A percentile compares a stretch with the other conserved stretches of the same genome.
Conservation (phyloP, 2,888 invertebrate genomes). For the Hirtodrosophila duncani region DNA sequence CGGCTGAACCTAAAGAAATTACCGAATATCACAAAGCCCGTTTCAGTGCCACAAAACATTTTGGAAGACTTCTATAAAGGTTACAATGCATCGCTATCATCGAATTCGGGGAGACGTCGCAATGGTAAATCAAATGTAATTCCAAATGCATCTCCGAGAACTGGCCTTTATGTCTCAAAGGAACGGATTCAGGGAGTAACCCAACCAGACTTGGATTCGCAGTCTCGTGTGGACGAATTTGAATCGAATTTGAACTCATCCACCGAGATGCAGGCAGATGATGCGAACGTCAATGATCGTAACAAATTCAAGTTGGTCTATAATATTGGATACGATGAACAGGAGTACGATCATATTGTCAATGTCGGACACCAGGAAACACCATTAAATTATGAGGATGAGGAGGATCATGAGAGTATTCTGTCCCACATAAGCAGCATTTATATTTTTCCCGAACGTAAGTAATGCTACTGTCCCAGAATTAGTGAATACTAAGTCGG, state of each 20-base stretch:
- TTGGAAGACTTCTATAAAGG: slow-evolving; percentile 78
- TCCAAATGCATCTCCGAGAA: slow-evolving; percentile 2
- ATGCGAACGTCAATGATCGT: slow-evolving; percentile 40
- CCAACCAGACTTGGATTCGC: no score
- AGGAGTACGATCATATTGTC: slow-evolving; percentile 1
- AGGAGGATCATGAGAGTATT: slow-evolving; percentile 47
- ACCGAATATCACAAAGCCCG: slow-evolving; percentile 83
- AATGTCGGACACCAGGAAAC: slow-evolving; percentile 7
- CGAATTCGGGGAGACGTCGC: slow-evolving; percentile 13
- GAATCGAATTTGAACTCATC: slow-evolving; percentile 22
- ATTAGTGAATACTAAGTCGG: no score
- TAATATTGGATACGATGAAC: slow-evolving; percentile 12
- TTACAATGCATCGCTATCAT: slow-evolving; percentile 47
- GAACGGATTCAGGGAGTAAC: no score
- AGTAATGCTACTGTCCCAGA: no score
- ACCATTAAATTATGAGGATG: slow-evolving; percentile 6
- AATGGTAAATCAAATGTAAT: neutral
- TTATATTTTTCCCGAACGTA: slow-evolving; percentile 76
- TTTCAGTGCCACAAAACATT: slow-evolving; percentile 80
- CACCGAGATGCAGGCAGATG: slow-evolving; percentile 62
- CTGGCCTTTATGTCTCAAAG: slow-evolving; percentile 1
- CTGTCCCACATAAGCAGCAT: slow-evolving; percentile 75
- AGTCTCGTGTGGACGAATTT: neutral
- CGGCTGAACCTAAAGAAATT: slow-evolving; percentile 82
- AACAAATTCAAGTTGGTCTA: slow-evolving; percentile 22